Conservation (phyloP, 35 echinoderm and acorn worm species). For the Stichopus chloronotus region DNA sequence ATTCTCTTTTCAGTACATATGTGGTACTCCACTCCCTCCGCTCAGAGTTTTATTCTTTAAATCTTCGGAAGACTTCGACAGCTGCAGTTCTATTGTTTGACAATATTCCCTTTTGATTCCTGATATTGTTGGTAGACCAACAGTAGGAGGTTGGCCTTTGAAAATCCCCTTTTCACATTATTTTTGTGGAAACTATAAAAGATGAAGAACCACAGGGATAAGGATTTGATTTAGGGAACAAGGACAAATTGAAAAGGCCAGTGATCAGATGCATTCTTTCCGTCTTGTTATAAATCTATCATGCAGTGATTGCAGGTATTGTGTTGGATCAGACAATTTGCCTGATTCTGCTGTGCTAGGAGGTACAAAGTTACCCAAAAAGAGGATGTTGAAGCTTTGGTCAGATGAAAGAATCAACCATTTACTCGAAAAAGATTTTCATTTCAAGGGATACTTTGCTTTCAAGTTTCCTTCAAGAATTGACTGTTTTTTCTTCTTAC, state of each 20-base stretch:
- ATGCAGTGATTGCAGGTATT: neutral
- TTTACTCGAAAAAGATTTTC: too few relatives aligned
- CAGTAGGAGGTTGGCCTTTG: neutral
- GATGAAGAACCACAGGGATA: neutral
- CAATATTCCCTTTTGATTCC: neutral
- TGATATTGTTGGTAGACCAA: neutral
- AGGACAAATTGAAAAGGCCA: slow-evolving; percentile 1
- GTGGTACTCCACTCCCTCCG: too few relatives aligned
- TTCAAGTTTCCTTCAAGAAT: too few relatives aligned
- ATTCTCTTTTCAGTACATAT: too few relatives aligned
- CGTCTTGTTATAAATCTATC: neutral
- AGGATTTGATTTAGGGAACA: neutral
- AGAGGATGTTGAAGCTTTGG: too few relatives aligned
- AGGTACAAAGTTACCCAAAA: too few relatives aligned
- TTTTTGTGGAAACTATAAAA: neutral
- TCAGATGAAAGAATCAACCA: too few relatives aligned
- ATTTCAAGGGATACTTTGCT: too few relatives aligned
- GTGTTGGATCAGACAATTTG: neutral
- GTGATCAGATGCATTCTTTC: neutral
- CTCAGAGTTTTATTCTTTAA: neutral
- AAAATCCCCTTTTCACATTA: neutral
- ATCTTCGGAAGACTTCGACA: neutral
- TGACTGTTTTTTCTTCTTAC: too few relatives aligned
- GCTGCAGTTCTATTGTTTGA: neutral
- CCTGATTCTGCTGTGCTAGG: too few relatives aligned